These are phyloP conservation scores for Stomatorhinus walkeri DNA, from an alignment of 2,797 vertebrate species.

Conservation along the genomic window DNA sequence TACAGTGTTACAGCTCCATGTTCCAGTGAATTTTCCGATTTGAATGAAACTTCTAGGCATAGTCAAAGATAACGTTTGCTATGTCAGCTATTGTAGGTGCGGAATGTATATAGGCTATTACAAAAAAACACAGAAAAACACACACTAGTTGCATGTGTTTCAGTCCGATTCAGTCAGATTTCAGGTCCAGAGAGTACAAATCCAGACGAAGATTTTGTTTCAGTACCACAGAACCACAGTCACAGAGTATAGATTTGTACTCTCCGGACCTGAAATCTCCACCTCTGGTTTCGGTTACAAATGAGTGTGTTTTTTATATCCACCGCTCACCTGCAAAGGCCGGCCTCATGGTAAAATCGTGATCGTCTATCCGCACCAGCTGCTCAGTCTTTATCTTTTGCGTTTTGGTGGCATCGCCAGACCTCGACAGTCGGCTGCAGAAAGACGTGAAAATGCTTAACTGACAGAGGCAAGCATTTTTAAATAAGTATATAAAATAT, in stretches of 20 bases:
- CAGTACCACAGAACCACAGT: neutral
- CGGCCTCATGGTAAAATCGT: constrained; percentile 90
- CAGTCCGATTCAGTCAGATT: neutral
- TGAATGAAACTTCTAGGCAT: neutral
- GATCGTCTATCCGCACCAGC: constrained; percentile 81
- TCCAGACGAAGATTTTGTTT: neutral
- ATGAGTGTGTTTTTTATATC: neutral
- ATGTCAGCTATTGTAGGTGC: neutral
- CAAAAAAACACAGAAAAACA: neutral
- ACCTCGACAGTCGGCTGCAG: constrained; percentile 70
- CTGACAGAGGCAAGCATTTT: neutral
- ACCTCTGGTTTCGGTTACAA: neutral
- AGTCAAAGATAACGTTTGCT: neutral
- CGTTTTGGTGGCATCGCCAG: constrained; percentile 73
- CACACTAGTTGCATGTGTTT: neutral
- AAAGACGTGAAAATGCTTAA: constrained; percentile 27
- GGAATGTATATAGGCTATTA: neutral
- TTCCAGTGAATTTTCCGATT: neutral
- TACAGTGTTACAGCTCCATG: neutral
- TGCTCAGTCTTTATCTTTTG: constrained; percentile 67
- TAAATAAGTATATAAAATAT: neutral
- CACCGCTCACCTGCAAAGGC: constrained; percentile 79
- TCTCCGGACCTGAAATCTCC: neutral
- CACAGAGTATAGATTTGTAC: neutral
- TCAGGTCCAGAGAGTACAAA: neutral